Conservation (phyloP, 2,888 invertebrate species). For the Phrixothrix hirtus region DNA sequence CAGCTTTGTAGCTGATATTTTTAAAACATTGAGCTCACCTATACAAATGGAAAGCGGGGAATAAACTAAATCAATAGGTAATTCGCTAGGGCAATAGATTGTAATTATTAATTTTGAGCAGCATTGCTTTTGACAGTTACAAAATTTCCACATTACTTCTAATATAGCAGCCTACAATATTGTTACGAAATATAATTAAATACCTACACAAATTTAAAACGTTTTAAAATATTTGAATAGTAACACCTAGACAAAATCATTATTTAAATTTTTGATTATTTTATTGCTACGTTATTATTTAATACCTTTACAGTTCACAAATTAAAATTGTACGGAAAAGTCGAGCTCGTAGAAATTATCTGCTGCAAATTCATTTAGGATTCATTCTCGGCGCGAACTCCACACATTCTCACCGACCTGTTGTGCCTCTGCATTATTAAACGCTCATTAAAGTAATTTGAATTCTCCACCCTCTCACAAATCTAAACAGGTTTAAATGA, state of each 20-base stretch:
- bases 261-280: too few species aligned
- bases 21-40: too few species aligned
- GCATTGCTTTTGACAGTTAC: constrained; percentile 41
- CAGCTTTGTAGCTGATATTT: too few species aligned
- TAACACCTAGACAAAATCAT: too few species aligned
- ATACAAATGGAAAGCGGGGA: constrained; percentile 9
- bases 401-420: constrained; percentile 35
- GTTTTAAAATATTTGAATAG: too few species aligned
- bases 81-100: constrained; percentile 38
- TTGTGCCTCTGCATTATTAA: constrained; percentile 39
- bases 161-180: too few species aligned
- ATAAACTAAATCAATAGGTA: constrained; percentile 30
- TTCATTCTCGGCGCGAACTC: constrained; percentile 29
- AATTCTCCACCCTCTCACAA: constrained; percentile 33
- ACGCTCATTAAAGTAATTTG: constrained; percentile 41
- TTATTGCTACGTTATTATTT: background rate
- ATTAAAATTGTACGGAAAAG: background rate
- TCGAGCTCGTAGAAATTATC: constrained; percentile 7
- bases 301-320: background rate
- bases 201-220: too few species aligned
- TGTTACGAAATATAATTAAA: too few species aligned
- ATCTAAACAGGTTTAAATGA: too few species aligned
- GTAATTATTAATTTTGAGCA: constrained; percentile 42
- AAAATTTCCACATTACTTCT: constrained; percentile 16
- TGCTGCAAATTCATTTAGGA: constrained; percentile 15